Percentiles rank a stretch among this genome's conserved stretches.
These are phyloP conservation scores for Tetanocera ferruginea DNA, from an alignment of 2,888 invertebrate species.

Conservation along the genomic window DNA sequence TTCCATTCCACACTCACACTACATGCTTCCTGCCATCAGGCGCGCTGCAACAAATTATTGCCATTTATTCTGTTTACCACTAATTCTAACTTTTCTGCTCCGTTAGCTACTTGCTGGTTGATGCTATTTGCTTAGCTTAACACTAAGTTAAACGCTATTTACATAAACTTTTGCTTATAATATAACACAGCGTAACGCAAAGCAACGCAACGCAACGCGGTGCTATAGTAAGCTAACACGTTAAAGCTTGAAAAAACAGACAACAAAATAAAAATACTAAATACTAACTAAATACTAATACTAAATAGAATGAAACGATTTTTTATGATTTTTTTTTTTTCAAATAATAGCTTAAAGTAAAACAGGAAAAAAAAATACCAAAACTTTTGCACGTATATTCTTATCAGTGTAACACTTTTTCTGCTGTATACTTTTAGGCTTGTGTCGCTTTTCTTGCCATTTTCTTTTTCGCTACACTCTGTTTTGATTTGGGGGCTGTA, in stretches of 20 bases:
- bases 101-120: neutral
- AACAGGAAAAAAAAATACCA: conserved; percentile 1
- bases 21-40: neutral
- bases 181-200: neutral
- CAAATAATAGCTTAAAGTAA: conserved; percentile 5
- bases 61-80: conserved; percentile 31
- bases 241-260: conserved; percentile 18
- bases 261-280: neutral
- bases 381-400: conserved; percentile 20
- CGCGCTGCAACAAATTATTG: conserved; percentile 12
- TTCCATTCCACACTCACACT: neutral
- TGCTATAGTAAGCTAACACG: neutral
- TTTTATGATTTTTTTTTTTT: no score
- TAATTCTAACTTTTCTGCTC: conserved; percentile 15
- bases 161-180: conserved; percentile 17
- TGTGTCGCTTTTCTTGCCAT: neutral
- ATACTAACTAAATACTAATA: no score
- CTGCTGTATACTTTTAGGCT: conserved; percentile 19
- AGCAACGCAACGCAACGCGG: neutral
- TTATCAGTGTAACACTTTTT: conserved; percentile 19
- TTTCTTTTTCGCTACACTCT: neutral
- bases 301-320: neutral
- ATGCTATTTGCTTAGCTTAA: conserved; percentile 26
- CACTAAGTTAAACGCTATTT: conserved; percentile 27
- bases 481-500: neutral